Percentiles rank a stretch among this genome's conserved stretches.
Conservation (phyloP, 2,113 vertebrate species). For the Castor canadensis region DNA sequence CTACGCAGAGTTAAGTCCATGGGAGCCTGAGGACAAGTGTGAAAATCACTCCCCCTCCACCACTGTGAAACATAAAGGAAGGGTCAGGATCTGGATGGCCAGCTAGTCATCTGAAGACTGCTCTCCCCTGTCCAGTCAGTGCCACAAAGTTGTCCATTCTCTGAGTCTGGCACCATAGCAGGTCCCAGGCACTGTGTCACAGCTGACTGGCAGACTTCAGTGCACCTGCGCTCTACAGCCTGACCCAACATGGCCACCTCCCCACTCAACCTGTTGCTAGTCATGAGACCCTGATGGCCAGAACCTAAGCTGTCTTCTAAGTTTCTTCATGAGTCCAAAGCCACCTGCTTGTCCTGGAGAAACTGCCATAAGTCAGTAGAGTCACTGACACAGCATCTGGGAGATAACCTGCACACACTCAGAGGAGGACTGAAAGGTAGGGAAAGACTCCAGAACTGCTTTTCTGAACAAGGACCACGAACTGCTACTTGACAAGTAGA, state of each 20-base stretch:
- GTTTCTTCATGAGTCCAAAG: neutral
- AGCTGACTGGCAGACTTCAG: neutral
- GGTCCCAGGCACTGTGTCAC: neutral
- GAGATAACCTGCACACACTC: too few species aligned
- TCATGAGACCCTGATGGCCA: neutral
- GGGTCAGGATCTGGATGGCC: neutral
- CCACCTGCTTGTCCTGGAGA: too few species aligned
- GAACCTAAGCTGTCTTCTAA: neutral
- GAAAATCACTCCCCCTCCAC: neutral
- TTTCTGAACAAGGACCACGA: neutral
- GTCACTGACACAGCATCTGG: neutral
- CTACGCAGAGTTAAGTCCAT: rapidly evolving
- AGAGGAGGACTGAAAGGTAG: too few species aligned
- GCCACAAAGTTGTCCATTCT: neutral
- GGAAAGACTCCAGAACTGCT: neutral
- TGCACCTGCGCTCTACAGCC: neutral
- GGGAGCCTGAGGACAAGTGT: neutral
- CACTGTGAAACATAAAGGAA: neutral
- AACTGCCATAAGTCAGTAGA: neutral
- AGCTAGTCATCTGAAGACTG: too few species aligned
- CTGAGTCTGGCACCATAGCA: neutral
- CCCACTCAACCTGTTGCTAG: neutral
- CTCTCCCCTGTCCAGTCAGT: too few species aligned
- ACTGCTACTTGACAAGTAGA: neutral
- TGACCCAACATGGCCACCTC: neutral